Evolutionary conservation across 1,140 invertebrate genomes (phyloP).

Genomic region (Meloidogyne exigua): DNA sequence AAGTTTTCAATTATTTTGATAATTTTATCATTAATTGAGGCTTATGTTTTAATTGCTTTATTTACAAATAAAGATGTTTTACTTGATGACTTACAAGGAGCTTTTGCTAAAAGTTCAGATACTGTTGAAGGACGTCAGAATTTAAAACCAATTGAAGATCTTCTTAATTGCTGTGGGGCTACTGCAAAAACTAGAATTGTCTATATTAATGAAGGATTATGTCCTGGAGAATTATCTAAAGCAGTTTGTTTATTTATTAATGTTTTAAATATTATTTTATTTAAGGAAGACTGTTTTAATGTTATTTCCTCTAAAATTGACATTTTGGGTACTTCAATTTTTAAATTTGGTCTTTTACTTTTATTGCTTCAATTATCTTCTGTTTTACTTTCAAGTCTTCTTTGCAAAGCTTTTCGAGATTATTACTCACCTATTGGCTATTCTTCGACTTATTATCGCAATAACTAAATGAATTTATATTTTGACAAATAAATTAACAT

Average conservation of each 20-base stretch:
- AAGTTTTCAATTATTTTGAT: constrained; percentile 59
- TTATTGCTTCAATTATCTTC: constrained; percentile 55
- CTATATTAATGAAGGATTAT: constrained; percentile 45
- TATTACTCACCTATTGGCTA: not conserved
- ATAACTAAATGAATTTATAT: not conserved
- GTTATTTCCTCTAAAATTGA: not conserved
- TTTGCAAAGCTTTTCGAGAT: constrained; percentile 58
- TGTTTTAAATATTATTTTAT: not conserved
- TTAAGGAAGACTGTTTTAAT: not conserved
- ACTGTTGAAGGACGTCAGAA: constrained; percentile 50
- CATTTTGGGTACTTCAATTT: not conserved
- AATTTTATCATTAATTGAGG: constrained; percentile 51
- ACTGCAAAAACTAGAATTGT: constrained; percentile 42
- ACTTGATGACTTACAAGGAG: constrained; percentile 33
- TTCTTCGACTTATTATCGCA: not conserved
- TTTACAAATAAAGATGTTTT: constrained; percentile 48
- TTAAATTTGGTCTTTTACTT: constrained; percentile 42
- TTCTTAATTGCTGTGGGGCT: constrained; percentile 60
- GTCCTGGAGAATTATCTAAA: constrained; percentile 22
- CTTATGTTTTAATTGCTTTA: constrained; percentile 49
- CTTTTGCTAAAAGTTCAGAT: constrained; percentile 41
- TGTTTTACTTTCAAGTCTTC: constrained; percentile 58
- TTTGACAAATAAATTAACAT: not conserved
- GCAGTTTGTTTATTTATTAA: not conserved
- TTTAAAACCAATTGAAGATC: constrained; percentile 53